Percentiles rank a stretch among this genome's conserved stretches.
Evolutionary conservation across 2,888 invertebrate genomes (phyloP).

Genomic region (Epirrhoe tristata): DNA sequence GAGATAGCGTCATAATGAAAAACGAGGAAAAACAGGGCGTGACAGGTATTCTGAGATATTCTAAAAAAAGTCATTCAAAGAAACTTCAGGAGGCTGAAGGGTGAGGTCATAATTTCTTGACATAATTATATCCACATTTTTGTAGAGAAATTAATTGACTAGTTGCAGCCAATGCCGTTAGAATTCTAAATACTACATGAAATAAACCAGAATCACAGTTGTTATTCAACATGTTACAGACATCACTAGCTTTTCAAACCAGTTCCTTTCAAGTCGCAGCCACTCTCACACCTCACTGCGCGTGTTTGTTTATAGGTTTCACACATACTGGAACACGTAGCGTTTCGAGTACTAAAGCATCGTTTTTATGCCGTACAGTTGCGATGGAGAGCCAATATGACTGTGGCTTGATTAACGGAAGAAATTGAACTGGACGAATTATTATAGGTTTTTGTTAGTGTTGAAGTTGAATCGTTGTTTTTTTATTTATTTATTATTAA

Average conservation of each 20-base stretch:
- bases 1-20: too few species aligned
- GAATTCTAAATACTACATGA: not conserved
- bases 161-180: too few species aligned
- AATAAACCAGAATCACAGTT: not conserved
- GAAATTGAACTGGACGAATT: slow-evolving; percentile 1
- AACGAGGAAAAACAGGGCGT: too few species aligned
- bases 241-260: slow-evolving; percentile 55
- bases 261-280: slow-evolving; percentile 64
- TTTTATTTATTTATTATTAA: too few species aligned
- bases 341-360: slow-evolving; percentile 66
- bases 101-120: too few species aligned
- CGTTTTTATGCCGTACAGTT: slow-evolving; percentile 61
- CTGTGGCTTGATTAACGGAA: slow-evolving; percentile 29
- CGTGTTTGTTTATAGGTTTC: slow-evolving; percentile 75
- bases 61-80: too few species aligned
- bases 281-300: slow-evolving; percentile 59
- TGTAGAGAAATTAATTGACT: too few species aligned
- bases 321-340: slow-evolving; percentile 65
- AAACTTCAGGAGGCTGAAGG: too few species aligned
- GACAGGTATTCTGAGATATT: too few species aligned
- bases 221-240: slow-evolving; percentile 14
- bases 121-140: too few species aligned
- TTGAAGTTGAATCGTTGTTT: too few species aligned
- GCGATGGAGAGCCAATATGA: slow-evolving; percentile 37
- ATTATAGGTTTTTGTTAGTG: not conserved